Conservation (phyloP, 2,113 vertebrate species). For the Copsychus sechellarum region DNA sequence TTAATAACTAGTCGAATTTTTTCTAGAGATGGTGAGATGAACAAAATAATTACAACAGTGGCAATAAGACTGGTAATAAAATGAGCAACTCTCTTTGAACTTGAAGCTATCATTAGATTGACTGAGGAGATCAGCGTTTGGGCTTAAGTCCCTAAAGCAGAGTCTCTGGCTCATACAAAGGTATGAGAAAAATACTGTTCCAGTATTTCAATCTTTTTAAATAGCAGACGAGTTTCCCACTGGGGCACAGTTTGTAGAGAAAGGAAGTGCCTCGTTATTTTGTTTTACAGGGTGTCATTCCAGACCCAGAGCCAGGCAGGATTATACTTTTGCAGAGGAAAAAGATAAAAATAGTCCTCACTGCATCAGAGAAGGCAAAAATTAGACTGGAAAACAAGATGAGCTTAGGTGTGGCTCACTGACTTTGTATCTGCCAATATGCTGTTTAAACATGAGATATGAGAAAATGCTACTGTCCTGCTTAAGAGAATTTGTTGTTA, state of each 20-base stretch:
- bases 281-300: background rate
- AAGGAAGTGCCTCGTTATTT: background rate
- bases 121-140: slow-evolving; percentile 35
- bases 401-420: background rate
- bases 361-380: background rate
- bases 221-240: background rate
- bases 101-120: slow-evolving; percentile 24
- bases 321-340: background rate
- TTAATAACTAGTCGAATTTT: background rate
- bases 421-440: background rate
- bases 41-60: slow-evolving; percentile 6
- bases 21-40: background rate
- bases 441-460: background rate
- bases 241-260: background rate
- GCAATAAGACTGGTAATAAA: background rate
- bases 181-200: background rate
- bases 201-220: slow-evolving; percentile 19
- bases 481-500: background rate
- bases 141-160: slow-evolving; percentile 4
- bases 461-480: background rate
- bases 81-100: background rate
- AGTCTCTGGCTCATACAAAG: background rate
- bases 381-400: background rate
- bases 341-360: background rate
- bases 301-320: background rate